Evolutionary conservation across 2,113 vertebrate genomes (phyloP), one percentile per base, ranked within the genome.

Genomic region (Origma solitaria): DNA sequence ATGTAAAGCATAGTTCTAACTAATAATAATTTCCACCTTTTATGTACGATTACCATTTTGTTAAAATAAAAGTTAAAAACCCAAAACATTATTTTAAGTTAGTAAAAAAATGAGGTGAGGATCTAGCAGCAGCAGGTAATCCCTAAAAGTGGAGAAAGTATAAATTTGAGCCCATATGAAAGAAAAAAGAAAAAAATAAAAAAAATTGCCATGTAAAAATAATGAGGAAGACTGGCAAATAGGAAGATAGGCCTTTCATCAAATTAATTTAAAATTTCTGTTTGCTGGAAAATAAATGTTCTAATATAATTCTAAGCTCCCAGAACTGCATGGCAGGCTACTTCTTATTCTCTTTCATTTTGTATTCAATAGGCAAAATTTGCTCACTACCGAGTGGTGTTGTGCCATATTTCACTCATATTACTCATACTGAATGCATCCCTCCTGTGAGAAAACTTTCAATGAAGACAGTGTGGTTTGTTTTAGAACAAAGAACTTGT

Each of bases 181-280:
- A 51, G 3, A 3, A 47, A 47, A 42, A 15, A 25, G 21, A 24
- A 44, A 28, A 27, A 54, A 17, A 2, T 1, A 19, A 30, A 33
- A 23, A n/a, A 27, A 23, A 15, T 15, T 30, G 3, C 2, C 7
- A 11, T 33, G 31, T 8, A 51, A 53, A 81, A 85, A 13, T 42
- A 37, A 23, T 37, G 23, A 81, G 18, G 8, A 85, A 57, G 24
- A 22, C 27, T 30, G 50, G 19, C 7, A 62, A 54, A 62, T 40
- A 40, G 15, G 15, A 86, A 62, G 15, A 54, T 17, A 35, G 0
- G 1, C 1, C 1, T 53, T 89, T 76, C 84, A 9, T 7, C 33
- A 35, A 60, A 70, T 23, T 49, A 35, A 38, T 35, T 47, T 71
- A 33, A 92, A 71, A 42, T 44, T 56, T 37, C 9, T 38, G 1